Evolutionary conservation across 2,888 invertebrate genomes (phyloP).

Genomic region (Monoplex corrugatus): DNA sequence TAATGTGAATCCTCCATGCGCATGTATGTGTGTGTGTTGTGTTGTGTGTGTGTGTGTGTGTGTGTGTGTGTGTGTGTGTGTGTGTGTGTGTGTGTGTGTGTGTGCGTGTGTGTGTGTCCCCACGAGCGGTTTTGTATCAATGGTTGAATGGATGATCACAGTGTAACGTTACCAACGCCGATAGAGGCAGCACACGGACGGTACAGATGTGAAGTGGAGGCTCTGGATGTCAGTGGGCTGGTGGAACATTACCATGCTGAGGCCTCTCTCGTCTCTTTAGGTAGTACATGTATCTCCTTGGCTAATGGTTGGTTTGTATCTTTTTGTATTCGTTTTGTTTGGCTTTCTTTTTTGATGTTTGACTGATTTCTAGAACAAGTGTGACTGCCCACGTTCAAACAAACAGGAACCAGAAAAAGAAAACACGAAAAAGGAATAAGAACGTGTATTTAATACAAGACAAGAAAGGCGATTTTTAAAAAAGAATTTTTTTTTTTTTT

Average conservation of each 20-base stretch:
- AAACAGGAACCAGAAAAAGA: no score
- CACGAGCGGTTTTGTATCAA: background rate
- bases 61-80: slow-evolving; percentile 31
- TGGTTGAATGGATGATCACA: background rate
- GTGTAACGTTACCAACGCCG: background rate
- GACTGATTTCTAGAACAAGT: no score
- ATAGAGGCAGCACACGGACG: background rate
- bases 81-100: slow-evolving; percentile 1
- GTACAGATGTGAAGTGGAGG: background rate
- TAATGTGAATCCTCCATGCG: background rate
- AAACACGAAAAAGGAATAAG: no score
- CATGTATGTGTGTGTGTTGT: slow-evolving; percentile 7
- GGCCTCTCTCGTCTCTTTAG: background rate
- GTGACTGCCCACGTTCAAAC: no score
- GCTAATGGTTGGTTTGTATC: background rate
- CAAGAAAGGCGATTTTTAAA: no score
- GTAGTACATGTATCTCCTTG: no score
- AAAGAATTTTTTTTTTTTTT: no score
- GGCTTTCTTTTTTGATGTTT: background rate
- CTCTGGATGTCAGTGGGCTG: background rate
- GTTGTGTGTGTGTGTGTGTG: slow-evolving; percentile 4
- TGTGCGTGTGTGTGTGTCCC: background rate
- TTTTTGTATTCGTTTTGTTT: background rate
- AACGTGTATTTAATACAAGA: no score
- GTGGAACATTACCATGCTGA: background rate